Evolutionary conservation across 2,888 invertebrate species (phyloP), one percentile per base, ranked within the genome.

Genomic region (Baccha elongata): DNA sequence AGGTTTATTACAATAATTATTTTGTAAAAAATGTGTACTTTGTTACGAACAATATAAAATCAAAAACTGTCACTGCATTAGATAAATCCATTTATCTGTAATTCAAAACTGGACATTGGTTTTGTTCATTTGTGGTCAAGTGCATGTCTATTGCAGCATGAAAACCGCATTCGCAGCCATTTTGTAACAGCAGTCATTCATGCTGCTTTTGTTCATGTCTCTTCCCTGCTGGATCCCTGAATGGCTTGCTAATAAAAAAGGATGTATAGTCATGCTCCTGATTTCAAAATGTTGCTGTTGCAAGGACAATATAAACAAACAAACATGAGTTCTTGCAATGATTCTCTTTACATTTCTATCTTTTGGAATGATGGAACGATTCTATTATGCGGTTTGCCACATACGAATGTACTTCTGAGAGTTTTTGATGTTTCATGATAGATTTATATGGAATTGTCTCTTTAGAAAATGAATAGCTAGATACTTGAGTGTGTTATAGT

Each of bases 81-180:
- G 40, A 50, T 26, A 58, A 21, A 55, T 64, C 58, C 69, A 81
- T 81, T 81, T 75, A 75, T 81, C 75, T 81, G 50, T 46, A 52
- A 71, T 75, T 81, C 69, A 71, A 81, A 81, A 80, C 69, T 74
- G 64, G 64, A 64, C 69, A 69, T 71, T 80, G 80, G 80, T 75
- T 81, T 75, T 68, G 80, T 60, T 52, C 52, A 44, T 40, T 21
- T 75, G 80, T 42, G 80, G 80, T 81, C 80, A 69, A 81, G 69
- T 65, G 65, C 5, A 71, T 60, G 69, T 81, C 80, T 75, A 65
- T 75, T 75, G 46, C 69, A 67, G 44, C 58, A 26, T 50, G 17
- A 7, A 58, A 75, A 81, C 80, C 80, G 46, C 80, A 81, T 6
- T 69, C 55, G 35, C 58, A 80, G 52, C 74, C 74, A 74, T 53